Base-by-base conservation (phyloP, 2,113 vertebrate species). In the Hippocampus comes region DNA sequence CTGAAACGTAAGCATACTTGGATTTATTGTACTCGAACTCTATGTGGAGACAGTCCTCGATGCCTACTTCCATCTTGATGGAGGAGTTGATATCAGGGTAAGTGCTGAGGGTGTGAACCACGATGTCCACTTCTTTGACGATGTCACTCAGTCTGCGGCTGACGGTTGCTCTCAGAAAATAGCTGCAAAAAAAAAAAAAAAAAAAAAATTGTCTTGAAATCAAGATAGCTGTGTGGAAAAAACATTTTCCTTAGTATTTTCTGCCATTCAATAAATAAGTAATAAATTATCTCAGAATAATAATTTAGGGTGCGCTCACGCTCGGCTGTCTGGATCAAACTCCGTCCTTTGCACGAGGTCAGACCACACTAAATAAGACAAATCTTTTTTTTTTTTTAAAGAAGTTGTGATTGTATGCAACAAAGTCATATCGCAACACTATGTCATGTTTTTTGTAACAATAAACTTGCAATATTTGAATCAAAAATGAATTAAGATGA, bases 21-120 rank as follows among this genome's bases (percentile, higher is more conserved):
- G 96, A 98, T 76, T 98, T 98, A 84, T 98, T 98, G 85, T 98
- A 98, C 87, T 98, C 97, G 3, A 98, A 98, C 84, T 98, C 97
- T 17, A 98, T 98, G 90, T 98, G 97, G 46, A 98, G 93, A 77
- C 97, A 98, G 73, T 98, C 97, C 86, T 98, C 97, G 0, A 98
- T 98, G 7, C 97, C 97, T 48, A 98, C 97, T 80, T 98, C 97
- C 97, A 98, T 98, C 90, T 96, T 98, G 86, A 98, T 98, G 59
- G 97, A 98, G 15, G 96, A 97, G 87, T 97, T 98, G 87, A 98
- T 91, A 81, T 98, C 97, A 0, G 97, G 96, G 82, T 98, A 93
- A 0, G 95, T 95, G 89, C 95, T 97, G 63, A 98, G 94, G 0
- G 96, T 98, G 82, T 98, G 96, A 43, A 98, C 96, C 0, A 98